Conservation (phyloP, 2,797 vertebrate genomes). For the Esox masquinongy region DNA sequence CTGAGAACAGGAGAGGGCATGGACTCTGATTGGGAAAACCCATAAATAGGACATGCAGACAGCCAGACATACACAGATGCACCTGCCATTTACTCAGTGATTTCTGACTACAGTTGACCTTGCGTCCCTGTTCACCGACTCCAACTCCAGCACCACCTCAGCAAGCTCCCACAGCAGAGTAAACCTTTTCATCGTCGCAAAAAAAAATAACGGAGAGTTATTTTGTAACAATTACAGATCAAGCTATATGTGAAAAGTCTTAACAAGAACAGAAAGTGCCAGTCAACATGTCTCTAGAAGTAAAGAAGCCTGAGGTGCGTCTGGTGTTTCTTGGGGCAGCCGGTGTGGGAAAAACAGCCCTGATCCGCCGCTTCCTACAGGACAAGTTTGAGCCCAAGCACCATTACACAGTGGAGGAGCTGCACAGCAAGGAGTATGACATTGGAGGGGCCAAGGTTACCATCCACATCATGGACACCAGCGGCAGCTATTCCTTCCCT, state of each 20-base stretch:
- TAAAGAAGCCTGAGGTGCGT: slow-evolving; percentile 82
- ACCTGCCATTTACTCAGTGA: slow-evolving; percentile 26
- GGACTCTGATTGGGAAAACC: slow-evolving; percentile 47
- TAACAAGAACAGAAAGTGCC: neutral
- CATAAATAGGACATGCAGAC: slow-evolving; percentile 64
- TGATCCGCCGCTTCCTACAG: slow-evolving; percentile 85
- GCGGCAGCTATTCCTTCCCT: slow-evolving; percentile 88
- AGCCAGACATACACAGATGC: slow-evolving; percentile 30
- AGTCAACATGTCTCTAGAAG: slow-evolving; percentile 77
- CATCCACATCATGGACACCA: slow-evolving; percentile 88
- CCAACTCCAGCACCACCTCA: neutral
- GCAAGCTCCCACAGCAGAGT: neutral
- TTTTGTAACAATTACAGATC: neutral
- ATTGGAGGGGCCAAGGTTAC: slow-evolving; percentile 78
- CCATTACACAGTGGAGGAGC: slow-evolving; percentile 83
- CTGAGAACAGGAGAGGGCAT: slow-evolving; percentile 40
- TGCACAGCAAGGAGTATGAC: slow-evolving; percentile 84
- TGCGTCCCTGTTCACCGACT: neutral
- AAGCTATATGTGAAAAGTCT: neutral
- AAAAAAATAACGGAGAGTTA: slow-evolving; percentile 1
- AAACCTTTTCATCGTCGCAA: neutral
- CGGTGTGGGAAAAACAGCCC: slow-evolving; percentile 84
- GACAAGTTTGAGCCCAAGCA: slow-evolving; percentile 88
- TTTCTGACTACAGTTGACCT: slow-evolving; percentile 2
- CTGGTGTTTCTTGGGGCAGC: slow-evolving; percentile 86